Evolutionary conservation across 2,113 vertebrate species (phyloP).

Genomic region (Colaptes auratus): DNA sequence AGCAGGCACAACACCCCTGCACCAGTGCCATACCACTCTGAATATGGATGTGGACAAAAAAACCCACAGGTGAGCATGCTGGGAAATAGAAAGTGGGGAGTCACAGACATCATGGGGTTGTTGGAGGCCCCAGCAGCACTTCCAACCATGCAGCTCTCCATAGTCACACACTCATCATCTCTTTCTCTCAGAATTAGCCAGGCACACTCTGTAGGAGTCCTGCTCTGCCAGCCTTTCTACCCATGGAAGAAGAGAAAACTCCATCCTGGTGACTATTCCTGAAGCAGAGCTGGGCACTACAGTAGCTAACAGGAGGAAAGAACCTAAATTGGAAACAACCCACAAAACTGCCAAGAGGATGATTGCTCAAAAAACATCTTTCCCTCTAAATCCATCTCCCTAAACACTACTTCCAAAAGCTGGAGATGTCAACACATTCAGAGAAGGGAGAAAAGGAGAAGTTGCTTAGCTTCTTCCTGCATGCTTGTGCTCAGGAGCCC

Average conservation of each 20-base stretch:
- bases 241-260: not conserved
- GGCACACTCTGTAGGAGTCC: not conserved
- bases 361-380: conserved; percentile 16
- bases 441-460: not conserved
- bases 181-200: not conserved
- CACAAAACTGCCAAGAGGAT: conserved; percentile 38
- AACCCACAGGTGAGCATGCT: not conserved
- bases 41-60: not conserved
- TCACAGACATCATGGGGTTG: not conserved
- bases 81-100: not conserved
- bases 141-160: not conserved
- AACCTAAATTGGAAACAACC: conserved; percentile 43
- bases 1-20: not conserved
- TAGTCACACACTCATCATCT: not conserved
- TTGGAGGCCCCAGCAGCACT: not conserved
- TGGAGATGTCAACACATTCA: conserved; percentile 13
- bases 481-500: not conserved
- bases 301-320: conserved; percentile 23
- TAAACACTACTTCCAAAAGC: not conserved
- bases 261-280: not conserved
- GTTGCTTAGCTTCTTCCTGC: conserved; percentile 14
- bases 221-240: not conserved
- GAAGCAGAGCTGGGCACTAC: not conserved
- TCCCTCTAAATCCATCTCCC: conserved; percentile 31
- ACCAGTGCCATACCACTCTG: not conserved